Percentiles rank a stretch among this genome's conserved stretches.
These are phyloP conservation scores for Helobdella robusta DNA, from an alignment of 2,888 invertebrate genomes.

Conservation along the genomic window DNA sequence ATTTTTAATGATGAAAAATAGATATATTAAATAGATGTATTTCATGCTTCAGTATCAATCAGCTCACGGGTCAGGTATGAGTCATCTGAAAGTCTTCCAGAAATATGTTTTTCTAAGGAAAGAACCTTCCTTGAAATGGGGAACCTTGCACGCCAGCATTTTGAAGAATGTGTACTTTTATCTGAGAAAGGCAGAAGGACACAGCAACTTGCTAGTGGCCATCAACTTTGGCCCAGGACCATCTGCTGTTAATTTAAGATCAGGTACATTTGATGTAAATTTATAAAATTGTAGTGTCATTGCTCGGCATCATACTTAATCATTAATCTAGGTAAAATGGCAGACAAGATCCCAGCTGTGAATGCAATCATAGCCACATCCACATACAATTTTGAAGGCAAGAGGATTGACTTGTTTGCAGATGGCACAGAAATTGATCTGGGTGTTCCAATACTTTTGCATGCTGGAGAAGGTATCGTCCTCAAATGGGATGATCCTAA, in stretches of 20 bases:
- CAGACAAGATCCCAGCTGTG: constrained; percentile 6
- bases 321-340: neutral
- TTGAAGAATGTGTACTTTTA: constrained; percentile 40
- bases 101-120: constrained; percentile 38
- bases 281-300: neutral
- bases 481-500: constrained; percentile 25
- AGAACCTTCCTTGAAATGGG: constrained; percentile 45
- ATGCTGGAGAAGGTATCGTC: constrained; percentile 32
- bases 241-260: constrained; percentile 30
- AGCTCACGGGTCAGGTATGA: constrained; percentile 36
- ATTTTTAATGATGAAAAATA: neutral
- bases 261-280: neutral
- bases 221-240: constrained; percentile 40
- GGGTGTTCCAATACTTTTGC: constrained; percentile 24
- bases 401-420: constrained; percentile 26
- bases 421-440: constrained; percentile 28
- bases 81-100: constrained; percentile 38
- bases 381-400: constrained; percentile 32
- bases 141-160: constrained; percentile 35
- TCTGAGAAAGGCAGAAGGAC: constrained; percentile 42
- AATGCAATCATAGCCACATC: constrained; percentile 30
- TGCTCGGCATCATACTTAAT: neutral
- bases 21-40: neutral
- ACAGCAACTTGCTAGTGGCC: constrained; percentile 42
- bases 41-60: constrained; percentile 37